Percentiles rank a stretch among this genome's conserved stretches.
These are phyloP conservation scores for Forbesichthys papilliferus DNA, from an alignment of 2,113 vertebrate species.

Conservation along the genomic window DNA sequence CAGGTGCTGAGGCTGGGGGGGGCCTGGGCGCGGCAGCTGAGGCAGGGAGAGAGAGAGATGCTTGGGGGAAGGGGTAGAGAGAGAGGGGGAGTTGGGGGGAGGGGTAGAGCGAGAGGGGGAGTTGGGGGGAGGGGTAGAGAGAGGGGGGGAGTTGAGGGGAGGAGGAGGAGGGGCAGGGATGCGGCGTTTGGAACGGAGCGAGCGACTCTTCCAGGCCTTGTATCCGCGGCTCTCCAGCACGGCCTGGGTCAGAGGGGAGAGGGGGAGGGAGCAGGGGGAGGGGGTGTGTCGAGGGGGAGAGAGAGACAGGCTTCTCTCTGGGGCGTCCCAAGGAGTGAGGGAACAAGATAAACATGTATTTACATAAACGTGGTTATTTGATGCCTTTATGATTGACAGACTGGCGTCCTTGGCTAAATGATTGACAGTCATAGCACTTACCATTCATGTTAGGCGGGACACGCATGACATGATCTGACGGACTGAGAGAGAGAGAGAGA, in stretches of 20 bases:
- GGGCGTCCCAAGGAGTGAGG: neutral
- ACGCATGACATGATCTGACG: no score
- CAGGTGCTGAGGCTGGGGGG: slow-evolving; percentile 1
- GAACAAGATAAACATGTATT: neutral
- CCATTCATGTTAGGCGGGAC: no score
- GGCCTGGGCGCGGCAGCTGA: neutral
- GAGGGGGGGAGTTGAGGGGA: slow-evolving; percentile 71
- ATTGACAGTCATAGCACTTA: neutral
- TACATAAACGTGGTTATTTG: no score
- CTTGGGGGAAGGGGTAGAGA: neutral
- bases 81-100: slow-evolving; percentile 80
- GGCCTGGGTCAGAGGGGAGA: neutral
- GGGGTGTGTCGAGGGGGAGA: slow-evolving; percentile 8
- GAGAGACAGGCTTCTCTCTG: slow-evolving; percentile 36
- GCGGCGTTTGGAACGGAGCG: slow-evolving; percentile 82
- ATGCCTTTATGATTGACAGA: neutral
- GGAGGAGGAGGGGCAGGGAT: slow-evolving; percentile 66
- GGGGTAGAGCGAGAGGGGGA: neutral
- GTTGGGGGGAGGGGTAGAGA: no score
- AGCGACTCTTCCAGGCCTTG: slow-evolving; percentile 89
- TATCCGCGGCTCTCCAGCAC: slow-evolving; percentile 18
- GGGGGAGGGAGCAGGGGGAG: neutral
- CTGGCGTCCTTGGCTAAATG: neutral
- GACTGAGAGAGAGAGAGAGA: no score
- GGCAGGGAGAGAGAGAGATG: neutral